These are phyloP conservation scores for Sinocyclocheilus maitianheensis DNA, from an alignment of 2,113 vertebrate genomes.

Conservation along the genomic window DNA sequence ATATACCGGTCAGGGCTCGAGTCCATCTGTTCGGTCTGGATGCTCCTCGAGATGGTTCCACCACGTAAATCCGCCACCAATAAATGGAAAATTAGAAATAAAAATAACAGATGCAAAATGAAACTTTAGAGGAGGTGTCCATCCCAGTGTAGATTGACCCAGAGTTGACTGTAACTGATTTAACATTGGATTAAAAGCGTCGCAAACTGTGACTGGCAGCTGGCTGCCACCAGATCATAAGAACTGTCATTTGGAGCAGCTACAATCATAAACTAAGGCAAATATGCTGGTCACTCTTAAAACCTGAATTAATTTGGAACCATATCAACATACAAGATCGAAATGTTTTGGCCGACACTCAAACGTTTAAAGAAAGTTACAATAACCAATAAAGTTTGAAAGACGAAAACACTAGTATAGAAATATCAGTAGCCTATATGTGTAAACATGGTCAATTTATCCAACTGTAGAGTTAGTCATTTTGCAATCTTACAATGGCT, in stretches of 20 bases:
- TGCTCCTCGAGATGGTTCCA: constrained; percentile 42
- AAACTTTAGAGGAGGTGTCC: constrained; percentile 38
- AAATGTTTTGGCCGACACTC: not conserved
- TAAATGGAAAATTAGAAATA: constrained; percentile 30
- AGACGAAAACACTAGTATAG: not conserved
- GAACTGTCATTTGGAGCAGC: constrained; percentile 29
- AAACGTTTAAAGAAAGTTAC: not conserved
- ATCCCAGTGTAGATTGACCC: constrained; percentile 33
- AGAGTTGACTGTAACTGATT: constrained; percentile 49
- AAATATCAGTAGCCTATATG: not conserved
- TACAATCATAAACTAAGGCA: not conserved
- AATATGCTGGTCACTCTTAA: not conserved
- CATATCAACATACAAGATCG: not conserved
- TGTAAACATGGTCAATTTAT: not conserved
- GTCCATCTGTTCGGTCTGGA: constrained; percentile 78
- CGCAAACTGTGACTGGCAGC: constrained; percentile 46
- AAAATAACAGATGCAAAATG: constrained; percentile 58
- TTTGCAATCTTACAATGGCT: not conserved
- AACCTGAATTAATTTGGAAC: not conserved
- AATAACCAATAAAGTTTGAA: not conserved
- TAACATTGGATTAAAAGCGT: constrained; percentile 56
- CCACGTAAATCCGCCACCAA: constrained; percentile 40
- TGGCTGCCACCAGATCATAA: constrained; percentile 39
- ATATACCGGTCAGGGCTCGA: constrained; percentile 72
- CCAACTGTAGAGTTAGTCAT: not conserved